Base-by-base conservation (phyloP, 2,113 vertebrate species). In the Notothenia coriiceps region DNA sequence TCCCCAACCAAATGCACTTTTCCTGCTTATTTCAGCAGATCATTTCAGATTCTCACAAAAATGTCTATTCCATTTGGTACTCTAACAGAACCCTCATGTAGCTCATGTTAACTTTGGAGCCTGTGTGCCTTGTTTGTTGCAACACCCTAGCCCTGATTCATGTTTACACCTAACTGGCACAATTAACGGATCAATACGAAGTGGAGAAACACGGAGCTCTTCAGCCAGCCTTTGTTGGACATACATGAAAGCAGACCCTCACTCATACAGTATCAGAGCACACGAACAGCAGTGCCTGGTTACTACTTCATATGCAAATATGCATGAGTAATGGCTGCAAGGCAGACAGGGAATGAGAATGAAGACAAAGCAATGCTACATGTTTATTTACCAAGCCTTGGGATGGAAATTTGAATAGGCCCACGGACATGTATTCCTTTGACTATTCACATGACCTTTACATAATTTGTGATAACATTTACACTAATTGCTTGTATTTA, bases 101-200 rank as follows among this genome's bases (percentile, higher is more conserved):
- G 67, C 71, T 84, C 15, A 35, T 44, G 6, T 29, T 72, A 66
- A 79, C 77, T 76, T 61, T 67, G 60, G 78, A 87, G 80, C 71
- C 82, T 60, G 59, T 56, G 47, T 69, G 70, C 68, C 85, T 90
- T 33, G 70, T 89, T 91, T 90, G 89, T 85, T 91, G 78, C 77
- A 70, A 59, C 83, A 73, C 66, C 70, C 83, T 80, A 76, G 82
- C 84, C 94, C 88, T 89, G 92, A 93, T 94, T 93, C 82, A 74
- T 91, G 89, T 90, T 93, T 82, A 87, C 90, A 92, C 83, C 88
- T 88, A 92, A 93, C 87, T 61, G 49, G 73, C 77, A 68, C 87
- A 92, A 93, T 94, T 94, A 94, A 85, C 70, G n/a, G 86, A 94
- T 94, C 92, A 89, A 95, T 94, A 91, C 44, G 0, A 74, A 89